These are phyloP conservation scores for Stegodyphus dumicola DNA, from an alignment of 1,140 invertebrate genomes.

Conservation along the genomic window DNA sequence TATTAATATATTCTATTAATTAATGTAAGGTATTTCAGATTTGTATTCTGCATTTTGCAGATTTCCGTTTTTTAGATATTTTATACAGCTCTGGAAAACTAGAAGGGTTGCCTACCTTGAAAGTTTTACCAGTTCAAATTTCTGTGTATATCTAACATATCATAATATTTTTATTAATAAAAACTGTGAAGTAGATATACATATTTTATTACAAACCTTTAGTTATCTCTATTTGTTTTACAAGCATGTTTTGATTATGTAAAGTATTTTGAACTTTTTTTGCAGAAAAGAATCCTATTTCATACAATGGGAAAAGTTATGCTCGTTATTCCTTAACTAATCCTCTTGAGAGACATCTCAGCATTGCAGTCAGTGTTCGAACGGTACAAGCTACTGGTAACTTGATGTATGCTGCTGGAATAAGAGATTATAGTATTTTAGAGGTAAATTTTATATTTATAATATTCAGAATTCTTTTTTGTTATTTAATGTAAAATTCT, in stretches of 20 bases:
- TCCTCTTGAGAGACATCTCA: constrained; percentile 82
- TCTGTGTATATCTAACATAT: too few species aligned
- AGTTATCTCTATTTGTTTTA: not conserved
- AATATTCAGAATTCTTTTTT: too few species aligned
- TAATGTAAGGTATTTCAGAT: too few species aligned
- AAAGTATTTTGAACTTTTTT: constrained; percentile 1
- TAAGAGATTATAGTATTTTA: constrained; percentile 88
- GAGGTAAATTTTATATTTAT: constrained; percentile 73
- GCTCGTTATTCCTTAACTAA: constrained; percentile 80
- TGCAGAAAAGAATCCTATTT: constrained; percentile 75
- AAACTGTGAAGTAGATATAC: too few species aligned
- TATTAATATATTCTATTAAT: too few species aligned
- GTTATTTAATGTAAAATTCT: too few species aligned
- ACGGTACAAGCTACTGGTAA: constrained; percentile 88
- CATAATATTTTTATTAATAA: too few species aligned
- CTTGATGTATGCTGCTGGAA: constrained; percentile 86
- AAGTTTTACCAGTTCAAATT: too few species aligned
- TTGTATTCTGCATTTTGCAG: too few species aligned
- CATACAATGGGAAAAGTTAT: constrained; percentile 86
- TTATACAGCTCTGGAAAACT: too few species aligned
- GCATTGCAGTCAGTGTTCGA: constrained; percentile 81
- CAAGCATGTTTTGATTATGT: not conserved
- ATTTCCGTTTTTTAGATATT: too few species aligned
- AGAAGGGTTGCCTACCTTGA: too few species aligned
- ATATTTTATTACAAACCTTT: not conserved